Percentiles rank a stretch among this genome's conserved stretches.
phyloP scores from a whole-genome alignment of 2,113 vertebrate species.

The Procavia capensis region DNA sequence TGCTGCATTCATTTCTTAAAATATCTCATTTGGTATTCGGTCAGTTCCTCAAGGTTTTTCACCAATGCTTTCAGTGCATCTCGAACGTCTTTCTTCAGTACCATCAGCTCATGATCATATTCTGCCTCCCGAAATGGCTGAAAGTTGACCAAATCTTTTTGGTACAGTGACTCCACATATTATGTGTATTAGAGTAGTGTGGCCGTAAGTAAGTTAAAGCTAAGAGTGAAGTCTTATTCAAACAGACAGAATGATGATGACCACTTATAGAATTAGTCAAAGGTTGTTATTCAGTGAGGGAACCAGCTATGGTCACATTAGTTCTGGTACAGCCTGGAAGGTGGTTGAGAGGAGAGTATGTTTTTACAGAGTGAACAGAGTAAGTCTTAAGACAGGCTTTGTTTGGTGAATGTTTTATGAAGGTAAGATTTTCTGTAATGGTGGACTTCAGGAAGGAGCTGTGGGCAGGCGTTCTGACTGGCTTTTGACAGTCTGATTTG shows the following conservation, averaged over 20 bases:
- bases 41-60: too few species aligned
- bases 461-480: neutral
- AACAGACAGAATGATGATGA: neutral
- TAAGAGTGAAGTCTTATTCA: neutral
- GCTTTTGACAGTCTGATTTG: neutral
- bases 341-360: neutral
- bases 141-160: too few species aligned
- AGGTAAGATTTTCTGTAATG: neutral
- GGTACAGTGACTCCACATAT: too few species aligned
- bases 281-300: neutral
- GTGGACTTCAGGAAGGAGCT: neutral
- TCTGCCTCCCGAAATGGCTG: too few species aligned
- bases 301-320: neutral
- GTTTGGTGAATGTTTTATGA: neutral
- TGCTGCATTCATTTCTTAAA: too few species aligned
- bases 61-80: too few species aligned
- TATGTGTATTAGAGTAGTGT: neutral
- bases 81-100: too few species aligned
- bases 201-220: neutral
- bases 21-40: too few species aligned
- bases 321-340: neutral
- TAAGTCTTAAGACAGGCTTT: neutral
- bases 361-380: neutral
- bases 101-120: too few species aligned
- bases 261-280: slow-evolving; percentile 9